A percentile compares a stretch with the other conserved stretches of the same genome.
These are phyloP conservation scores for Ciconia stormi DNA, from an alignment of 2,113 vertebrate genomes.

Conservation along the genomic window DNA sequence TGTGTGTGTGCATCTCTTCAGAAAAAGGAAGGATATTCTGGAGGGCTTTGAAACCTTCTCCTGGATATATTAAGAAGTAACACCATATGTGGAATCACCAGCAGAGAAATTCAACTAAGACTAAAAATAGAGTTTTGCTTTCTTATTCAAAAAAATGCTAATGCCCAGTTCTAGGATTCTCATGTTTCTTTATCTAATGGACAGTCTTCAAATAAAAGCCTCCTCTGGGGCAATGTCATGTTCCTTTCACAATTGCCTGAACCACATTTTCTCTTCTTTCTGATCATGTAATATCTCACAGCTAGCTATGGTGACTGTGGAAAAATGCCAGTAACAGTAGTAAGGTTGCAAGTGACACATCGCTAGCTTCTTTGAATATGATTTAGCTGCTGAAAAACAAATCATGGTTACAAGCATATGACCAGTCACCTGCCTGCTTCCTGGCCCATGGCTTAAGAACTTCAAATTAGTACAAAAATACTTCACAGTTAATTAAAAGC, in stretches of 20 bases:
- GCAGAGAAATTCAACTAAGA: neutral
- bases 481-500: constrained; percentile 18
- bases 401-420: neutral
- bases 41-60: neutral
- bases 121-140: neutral
- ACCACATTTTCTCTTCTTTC: neutral
- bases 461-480: neutral
- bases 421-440: constrained; percentile 28
- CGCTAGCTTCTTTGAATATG: neutral
- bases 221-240: neutral
- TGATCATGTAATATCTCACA: neutral
- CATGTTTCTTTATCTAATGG: neutral
- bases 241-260: neutral
- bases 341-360: neutral
- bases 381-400: constrained; percentile 33
- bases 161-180: neutral
- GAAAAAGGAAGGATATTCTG: neutral
- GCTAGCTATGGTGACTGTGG: neutral
- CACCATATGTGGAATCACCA: neutral
- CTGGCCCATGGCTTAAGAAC: neutral
- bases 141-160: neutral
- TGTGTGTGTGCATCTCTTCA: neutral
- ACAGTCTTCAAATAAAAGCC: neutral
- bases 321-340: neutral
- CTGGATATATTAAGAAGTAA: neutral